phyloP scores from a whole-genome alignment of 2,797 vertebrate species.

The Lophius americanus region DNA sequence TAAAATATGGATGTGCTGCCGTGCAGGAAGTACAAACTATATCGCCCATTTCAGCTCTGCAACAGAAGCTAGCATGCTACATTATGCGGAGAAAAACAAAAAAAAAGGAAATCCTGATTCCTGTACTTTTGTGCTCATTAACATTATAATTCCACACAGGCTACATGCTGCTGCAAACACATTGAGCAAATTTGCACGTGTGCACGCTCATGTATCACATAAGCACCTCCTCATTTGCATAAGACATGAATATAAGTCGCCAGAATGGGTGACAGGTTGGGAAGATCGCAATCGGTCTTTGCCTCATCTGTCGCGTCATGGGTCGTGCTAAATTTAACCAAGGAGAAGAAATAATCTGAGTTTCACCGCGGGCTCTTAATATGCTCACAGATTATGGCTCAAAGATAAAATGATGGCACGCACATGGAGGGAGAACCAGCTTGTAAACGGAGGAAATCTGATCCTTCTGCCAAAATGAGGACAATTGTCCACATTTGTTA shows the following conservation, averaged over 20 bases:
- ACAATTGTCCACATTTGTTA: too few species aligned
- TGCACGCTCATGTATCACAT: constrained; percentile 1
- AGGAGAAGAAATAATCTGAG: constrained; percentile 57
- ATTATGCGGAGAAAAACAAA: too few species aligned
- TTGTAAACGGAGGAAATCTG: constrained; percentile 1
- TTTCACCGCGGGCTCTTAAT: constrained; percentile 52
- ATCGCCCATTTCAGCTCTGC: not conserved
- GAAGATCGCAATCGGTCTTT: constrained; percentile 47
- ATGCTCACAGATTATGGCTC: constrained; percentile 35
- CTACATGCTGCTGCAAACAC: too few species aligned
- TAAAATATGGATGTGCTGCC: not conserved
- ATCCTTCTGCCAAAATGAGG: too few species aligned
- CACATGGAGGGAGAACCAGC: constrained; percentile 11
- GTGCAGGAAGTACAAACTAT: not conserved
- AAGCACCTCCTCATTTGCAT: constrained; percentile 10
- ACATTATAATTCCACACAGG: too few species aligned
- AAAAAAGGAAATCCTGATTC: too few species aligned
- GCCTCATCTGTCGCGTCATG: constrained; percentile 67
- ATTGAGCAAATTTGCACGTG: too few species aligned
- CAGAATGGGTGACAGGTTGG: constrained; percentile 66
- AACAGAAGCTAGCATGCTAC: not conserved
- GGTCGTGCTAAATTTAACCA: constrained; percentile 67
- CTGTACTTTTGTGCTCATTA: too few species aligned
- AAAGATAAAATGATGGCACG: constrained; percentile 36
- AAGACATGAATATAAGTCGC: too few species aligned